Evolutionary conservation across 2,888 invertebrate genomes (phyloP).

Genomic region (Caenorhabditis doughertyi): DNA sequence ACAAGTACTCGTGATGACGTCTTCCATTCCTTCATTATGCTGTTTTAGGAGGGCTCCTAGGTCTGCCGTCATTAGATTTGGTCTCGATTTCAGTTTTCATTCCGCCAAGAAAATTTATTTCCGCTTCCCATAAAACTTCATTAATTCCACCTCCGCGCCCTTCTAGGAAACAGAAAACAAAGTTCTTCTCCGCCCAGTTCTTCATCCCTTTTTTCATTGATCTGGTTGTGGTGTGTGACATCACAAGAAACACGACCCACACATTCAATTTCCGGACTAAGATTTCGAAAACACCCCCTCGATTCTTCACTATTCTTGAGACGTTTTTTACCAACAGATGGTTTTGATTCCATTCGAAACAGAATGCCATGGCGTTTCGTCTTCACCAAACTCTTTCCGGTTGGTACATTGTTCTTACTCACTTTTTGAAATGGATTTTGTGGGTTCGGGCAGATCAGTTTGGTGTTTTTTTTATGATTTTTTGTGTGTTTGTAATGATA

Average conservation of each 20-base stretch:
- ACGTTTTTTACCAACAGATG: slow-evolving; percentile 34
- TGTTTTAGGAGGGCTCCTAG: slow-evolving; percentile 43
- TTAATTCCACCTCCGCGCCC: slow-evolving; percentile 43
- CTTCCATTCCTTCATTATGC: slow-evolving; percentile 44
- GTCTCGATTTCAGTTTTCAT: slow-evolving; percentile 23
- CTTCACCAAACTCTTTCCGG: slow-evolving; percentile 46
- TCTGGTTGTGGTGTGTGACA: slow-evolving; percentile 6
- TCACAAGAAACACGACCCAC: slow-evolving; percentile 36
- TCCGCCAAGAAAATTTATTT: slow-evolving; percentile 10
- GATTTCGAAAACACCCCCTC: slow-evolving; percentile 14
- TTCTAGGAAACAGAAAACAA: slow-evolving; percentile 31
- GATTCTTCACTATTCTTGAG: slow-evolving; percentile 7
- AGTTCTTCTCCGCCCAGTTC: neutral
- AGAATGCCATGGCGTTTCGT: slow-evolving; percentile 44
- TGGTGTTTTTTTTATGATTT: too few relatives aligned
- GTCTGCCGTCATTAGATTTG: slow-evolving; percentile 4
- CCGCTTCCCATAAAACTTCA: slow-evolving; percentile 28
- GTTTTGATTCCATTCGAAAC: slow-evolving; percentile 43
- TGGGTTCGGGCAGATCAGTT: too few relatives aligned
- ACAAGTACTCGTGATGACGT: slow-evolving; percentile 61
- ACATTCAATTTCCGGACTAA: slow-evolving; percentile 37
- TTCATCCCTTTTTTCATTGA: slow-evolving; percentile 11
- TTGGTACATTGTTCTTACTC: slow-evolving; percentile 25
- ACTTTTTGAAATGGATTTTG: neutral
- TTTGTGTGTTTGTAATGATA: too few relatives aligned